Conservation (phyloP, 2,113 vertebrate species). For the Percina caprodes region DNA sequence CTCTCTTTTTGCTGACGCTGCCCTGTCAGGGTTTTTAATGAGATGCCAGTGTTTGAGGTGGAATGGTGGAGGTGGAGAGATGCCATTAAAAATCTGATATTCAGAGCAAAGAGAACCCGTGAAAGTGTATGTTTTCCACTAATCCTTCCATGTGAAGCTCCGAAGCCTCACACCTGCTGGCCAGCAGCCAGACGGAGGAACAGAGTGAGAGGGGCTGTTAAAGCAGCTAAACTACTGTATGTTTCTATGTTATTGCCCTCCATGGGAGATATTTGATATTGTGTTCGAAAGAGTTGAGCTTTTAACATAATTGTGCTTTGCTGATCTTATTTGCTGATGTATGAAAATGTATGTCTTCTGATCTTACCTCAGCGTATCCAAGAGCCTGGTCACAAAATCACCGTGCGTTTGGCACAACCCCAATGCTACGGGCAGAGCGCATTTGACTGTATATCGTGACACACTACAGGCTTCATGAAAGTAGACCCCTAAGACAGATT, state of each 20-base stretch:
- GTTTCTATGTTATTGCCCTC: not conserved
- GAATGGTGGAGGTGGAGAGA: conserved; percentile 59
- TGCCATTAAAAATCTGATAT: conserved; percentile 64
- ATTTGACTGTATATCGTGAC: too few species aligned
- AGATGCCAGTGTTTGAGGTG: conserved; percentile 75
- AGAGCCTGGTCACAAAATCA: too few species aligned
- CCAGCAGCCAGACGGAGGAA: not conserved
- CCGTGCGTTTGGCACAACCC: too few species aligned
- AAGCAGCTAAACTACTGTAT: not conserved
- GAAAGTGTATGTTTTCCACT: conserved; percentile 24
- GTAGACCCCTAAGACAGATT: too few species aligned
- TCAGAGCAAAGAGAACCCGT: conserved; percentile 34
- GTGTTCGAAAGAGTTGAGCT: not conserved
- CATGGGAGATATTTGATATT: not conserved
- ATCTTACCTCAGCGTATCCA: too few species aligned
- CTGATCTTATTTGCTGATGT: not conserved
- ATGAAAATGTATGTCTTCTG: too few species aligned
- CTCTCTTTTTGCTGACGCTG: conserved; percentile 77
- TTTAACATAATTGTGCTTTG: not conserved
- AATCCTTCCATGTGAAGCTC: conserved; percentile 24
- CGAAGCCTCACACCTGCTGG: conserved; percentile 23
- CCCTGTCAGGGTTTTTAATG: conserved; percentile 77
- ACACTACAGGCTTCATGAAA: too few species aligned
- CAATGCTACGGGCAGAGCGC: too few species aligned
- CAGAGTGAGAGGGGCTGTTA: conserved; percentile 3